Percentiles rank a stretch among this genome's conserved stretches.
Evolutionary conservation across 2,113 vertebrate species (phyloP).

Genomic region (Anolis carolinensis): DNA sequence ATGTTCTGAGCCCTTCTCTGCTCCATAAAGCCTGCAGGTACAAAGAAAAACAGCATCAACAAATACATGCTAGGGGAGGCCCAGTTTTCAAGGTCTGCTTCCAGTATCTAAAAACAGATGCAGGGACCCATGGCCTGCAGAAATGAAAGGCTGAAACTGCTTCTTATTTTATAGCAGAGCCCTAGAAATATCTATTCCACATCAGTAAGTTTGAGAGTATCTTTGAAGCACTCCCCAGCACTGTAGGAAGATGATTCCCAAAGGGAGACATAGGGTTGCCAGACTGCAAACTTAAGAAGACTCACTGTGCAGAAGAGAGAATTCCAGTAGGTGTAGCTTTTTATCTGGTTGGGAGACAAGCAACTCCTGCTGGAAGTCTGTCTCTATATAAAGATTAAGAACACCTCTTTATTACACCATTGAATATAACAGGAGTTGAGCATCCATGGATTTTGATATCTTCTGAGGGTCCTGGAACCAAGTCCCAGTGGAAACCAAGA

Average conservation of each 20-base stretch:
- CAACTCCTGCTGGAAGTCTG: no score
- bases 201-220: neutral
- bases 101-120: neutral
- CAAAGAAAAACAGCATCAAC: slow-evolving; percentile 9
- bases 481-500: no score
- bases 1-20: neutral
- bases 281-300: neutral
- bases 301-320: no score
- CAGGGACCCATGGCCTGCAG: neutral
- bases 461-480: no score
- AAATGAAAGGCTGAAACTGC: neutral
- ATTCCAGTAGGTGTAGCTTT: no score
- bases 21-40: slow-evolving; percentile 24
- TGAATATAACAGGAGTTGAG: no score
- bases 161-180: neutral
- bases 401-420: no score
- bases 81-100: neutral
- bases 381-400: neutral
- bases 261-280: no score
- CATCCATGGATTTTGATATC: no score
- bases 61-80: neutral
- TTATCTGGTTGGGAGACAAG: no score
- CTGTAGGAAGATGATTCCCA: no score
- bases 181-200: neutral
- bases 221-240: neutral